Evolutionary conservation across 2,888 invertebrate species (phyloP).

Genomic region (Dynastes hyllus): DNA sequence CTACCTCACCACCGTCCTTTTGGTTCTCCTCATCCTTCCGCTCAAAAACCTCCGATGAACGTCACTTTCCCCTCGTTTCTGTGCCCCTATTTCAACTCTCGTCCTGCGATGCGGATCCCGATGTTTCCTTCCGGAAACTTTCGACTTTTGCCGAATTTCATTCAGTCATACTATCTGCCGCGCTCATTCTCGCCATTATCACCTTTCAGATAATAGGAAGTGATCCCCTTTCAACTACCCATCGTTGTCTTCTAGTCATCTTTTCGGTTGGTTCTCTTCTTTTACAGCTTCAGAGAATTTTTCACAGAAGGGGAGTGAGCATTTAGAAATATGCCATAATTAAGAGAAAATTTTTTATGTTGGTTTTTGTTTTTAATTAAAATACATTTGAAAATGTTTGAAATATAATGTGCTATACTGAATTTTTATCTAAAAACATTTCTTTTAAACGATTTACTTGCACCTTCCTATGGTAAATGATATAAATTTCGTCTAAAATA

Average conservation of each 20-base stretch:
- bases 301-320: too few species aligned
- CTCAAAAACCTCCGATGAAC: slow-evolving; percentile 4
- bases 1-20: neutral
- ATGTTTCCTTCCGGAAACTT: slow-evolving; percentile 35
- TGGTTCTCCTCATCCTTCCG: slow-evolving; percentile 5
- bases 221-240: neutral
- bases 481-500: too few species aligned
- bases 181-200: slow-evolving; percentile 34
- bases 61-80: slow-evolving; percentile 9
- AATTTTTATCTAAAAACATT: too few species aligned
- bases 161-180: slow-evolving; percentile 31
- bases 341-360: too few species aligned
- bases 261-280: neutral
- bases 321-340: too few species aligned
- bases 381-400: too few species aligned
- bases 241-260: neutral
- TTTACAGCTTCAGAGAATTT: too few species aligned
- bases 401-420: too few species aligned
- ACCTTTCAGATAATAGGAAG: slow-evolving; percentile 21
- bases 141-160: slow-evolving; percentile 35
- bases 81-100: neutral
- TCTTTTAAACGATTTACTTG: too few species aligned
- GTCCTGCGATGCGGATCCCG: neutral
- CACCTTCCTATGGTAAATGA: too few species aligned
- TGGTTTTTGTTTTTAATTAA: too few species aligned